Conservation (phyloP, 2,113 vertebrate species). For the Centrocercus urophasianus region DNA sequence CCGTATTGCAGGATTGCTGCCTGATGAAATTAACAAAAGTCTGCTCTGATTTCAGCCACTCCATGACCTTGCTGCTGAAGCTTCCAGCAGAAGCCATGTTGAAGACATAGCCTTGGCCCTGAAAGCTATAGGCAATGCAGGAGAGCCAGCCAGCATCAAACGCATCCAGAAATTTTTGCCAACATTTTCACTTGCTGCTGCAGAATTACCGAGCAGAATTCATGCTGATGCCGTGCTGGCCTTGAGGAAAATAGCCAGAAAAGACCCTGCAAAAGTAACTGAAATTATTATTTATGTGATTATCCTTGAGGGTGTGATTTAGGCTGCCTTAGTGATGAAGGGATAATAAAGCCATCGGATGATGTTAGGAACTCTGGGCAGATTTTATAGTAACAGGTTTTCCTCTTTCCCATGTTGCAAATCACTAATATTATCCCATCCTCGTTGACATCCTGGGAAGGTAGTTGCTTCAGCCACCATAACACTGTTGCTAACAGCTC, state of each 20-base stretch:
- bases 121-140: constrained; percentile 88
- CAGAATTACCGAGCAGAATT: constrained; percentile 75
- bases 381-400: neutral
- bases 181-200: constrained; percentile 73
- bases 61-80: constrained; percentile 79
- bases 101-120: constrained; percentile 80
- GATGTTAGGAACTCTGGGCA: neutral
- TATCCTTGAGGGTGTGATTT: neutral
- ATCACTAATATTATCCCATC: neutral
- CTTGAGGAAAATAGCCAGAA: constrained; percentile 83
- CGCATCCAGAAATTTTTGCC: constrained; percentile 86
- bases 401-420: neutral
- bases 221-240: constrained; percentile 82
- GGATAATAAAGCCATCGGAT: neutral
- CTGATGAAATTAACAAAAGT: neutral
- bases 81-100: constrained; percentile 58
- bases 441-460: neutral
- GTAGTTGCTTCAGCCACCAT: neutral
- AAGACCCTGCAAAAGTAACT: constrained; percentile 82
- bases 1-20: neutral
- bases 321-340: neutral
- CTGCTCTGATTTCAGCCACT: constrained; percentile 79
- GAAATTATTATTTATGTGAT: neutral
- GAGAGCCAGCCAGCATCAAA: constrained; percentile 85
- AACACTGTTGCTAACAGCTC: neutral